These are phyloP conservation scores for Leptonema lineaticorne DNA, from an alignment of 1,140 invertebrate species.

Conservation along the genomic window DNA sequence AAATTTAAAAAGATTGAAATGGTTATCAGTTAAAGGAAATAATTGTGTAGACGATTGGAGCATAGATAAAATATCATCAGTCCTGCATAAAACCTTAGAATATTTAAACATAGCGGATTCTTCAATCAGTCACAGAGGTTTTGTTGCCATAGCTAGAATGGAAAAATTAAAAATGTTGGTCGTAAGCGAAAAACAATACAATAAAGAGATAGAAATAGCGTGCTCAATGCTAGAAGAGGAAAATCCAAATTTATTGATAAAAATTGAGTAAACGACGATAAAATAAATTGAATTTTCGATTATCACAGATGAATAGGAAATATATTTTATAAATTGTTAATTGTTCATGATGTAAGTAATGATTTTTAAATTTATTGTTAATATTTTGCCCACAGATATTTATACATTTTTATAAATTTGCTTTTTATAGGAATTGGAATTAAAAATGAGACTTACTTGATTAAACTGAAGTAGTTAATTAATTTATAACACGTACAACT, in stretches of 20 bases:
- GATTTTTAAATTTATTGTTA: too few species aligned
- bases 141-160: constrained; percentile 50
- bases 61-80: constrained; percentile 49
- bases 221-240: constrained; percentile 50
- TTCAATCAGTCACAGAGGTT: constrained; percentile 46
- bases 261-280: too few species aligned
- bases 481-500: too few species aligned
- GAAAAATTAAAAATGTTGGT: constrained; percentile 46
- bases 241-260: constrained; percentile 45
- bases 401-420: too few species aligned
- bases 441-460: too few species aligned
- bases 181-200: constrained; percentile 32
- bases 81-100: constrained; percentile 48
- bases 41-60: constrained; percentile 53
- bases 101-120: constrained; percentile 51
- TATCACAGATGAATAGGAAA: too few species aligned
- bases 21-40: constrained; percentile 51
- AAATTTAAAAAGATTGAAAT: constrained; percentile 48
- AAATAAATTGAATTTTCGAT: too few species aligned
- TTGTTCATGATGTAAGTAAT: too few species aligned
- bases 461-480: too few species aligned
- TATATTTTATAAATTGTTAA: too few species aligned
- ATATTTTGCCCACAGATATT: too few species aligned
- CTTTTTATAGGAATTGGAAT: too few species aligned
- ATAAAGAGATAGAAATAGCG: constrained; percentile 47